Evolutionary conservation across 2,113 vertebrate species (phyloP).

Genomic region (Ailurus styani): DNA sequence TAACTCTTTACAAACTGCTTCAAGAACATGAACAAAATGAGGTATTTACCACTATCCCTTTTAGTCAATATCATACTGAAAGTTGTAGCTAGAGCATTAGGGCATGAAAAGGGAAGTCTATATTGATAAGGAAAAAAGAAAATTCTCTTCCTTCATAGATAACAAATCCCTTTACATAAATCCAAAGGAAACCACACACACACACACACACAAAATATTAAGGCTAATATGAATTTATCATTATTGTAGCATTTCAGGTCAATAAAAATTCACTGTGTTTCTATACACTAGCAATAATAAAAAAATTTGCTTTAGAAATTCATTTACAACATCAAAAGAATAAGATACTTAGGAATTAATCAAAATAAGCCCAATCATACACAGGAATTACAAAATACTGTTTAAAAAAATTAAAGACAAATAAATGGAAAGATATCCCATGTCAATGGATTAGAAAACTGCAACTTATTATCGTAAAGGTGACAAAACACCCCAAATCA

Average conservation of each 20-base stretch:
- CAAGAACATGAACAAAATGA: background rate
- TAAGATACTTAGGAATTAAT: background rate
- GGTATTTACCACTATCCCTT: background rate
- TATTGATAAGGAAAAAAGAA: background rate
- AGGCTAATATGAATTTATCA: background rate
- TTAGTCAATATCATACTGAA: background rate
- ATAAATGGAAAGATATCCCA: background rate
- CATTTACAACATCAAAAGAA: background rate
- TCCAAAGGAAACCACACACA: background rate
- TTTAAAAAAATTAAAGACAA: background rate
- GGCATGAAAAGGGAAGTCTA: background rate
- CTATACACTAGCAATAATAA: background rate
- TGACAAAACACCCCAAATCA: background rate
- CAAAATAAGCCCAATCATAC: background rate
- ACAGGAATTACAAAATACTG: background rate
- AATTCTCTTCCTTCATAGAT: background rate
- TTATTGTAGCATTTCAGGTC: background rate
- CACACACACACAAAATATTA: background rate
- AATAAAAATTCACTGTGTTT: background rate
- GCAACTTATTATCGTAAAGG: background rate
- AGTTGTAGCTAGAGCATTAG: background rate
- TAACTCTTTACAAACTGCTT: background rate
- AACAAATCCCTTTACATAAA: background rate
- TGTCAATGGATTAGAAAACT: background rate
- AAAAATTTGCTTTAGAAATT: background rate